Conservation (phyloP, 2,113 vertebrate species). For the Neotoma lepida region DNA sequence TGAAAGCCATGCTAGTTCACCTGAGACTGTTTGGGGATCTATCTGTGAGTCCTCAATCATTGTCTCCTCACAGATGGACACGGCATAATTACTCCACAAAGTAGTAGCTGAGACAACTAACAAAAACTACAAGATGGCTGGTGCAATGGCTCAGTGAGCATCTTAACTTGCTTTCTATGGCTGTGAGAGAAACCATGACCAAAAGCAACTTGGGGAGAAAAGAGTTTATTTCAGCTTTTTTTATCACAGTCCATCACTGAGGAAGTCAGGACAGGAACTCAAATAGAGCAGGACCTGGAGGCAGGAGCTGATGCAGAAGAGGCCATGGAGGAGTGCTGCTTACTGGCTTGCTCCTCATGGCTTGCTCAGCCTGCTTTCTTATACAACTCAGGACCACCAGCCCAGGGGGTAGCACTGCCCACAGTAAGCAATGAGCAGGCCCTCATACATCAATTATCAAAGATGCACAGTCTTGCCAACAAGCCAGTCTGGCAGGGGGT, state of each 20-base stretch:
- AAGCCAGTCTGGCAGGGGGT: neutral
- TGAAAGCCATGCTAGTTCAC: constrained; percentile 68
- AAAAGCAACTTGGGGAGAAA: neutral
- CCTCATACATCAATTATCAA: neutral
- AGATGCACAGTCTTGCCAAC: neutral
- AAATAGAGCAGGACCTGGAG: neutral
- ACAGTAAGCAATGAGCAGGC: neutral
- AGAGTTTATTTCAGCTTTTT: neutral
- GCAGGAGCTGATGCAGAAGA: neutral
- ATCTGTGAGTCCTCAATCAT: neutral
- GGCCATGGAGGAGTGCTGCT: no score
- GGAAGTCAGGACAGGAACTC: neutral
- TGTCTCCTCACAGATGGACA: constrained; percentile 58
- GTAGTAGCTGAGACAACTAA: constrained; percentile 65
- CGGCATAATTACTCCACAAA: constrained; percentile 63
- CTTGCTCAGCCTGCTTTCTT: neutral
- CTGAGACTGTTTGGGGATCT: constrained; percentile 65
- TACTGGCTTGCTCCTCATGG: neutral
- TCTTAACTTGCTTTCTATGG: neutral
- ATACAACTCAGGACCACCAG: neutral
- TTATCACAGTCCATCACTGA: neutral
- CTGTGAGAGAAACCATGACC: neutral
- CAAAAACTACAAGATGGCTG: constrained; percentile 54
- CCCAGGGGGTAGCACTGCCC: neutral
- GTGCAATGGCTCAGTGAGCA: neutral